phyloP scores from a whole-genome alignment of 2,797 vertebrate species.

The Gymnothorax javanicus region DNA sequence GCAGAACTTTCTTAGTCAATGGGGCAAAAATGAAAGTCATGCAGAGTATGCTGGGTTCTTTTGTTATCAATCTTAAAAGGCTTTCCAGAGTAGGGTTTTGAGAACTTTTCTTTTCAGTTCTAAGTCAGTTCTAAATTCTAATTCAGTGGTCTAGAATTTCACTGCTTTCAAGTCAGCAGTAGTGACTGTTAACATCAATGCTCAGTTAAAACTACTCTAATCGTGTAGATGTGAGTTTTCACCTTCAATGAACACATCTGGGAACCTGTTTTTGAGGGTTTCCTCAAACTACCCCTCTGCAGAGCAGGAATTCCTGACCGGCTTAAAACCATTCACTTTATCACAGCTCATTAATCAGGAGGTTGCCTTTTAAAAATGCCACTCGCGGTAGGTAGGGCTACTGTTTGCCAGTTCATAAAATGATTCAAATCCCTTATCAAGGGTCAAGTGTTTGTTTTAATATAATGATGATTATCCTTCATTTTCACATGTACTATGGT shows the following conservation, averaged over 20 bases:
- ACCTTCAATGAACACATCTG: neutral
- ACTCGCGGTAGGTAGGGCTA: no score
- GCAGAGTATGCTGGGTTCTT: neutral
- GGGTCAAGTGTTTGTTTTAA: neutral
- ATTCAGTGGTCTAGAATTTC: no score
- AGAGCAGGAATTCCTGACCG: neutral
- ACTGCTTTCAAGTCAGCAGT: no score
- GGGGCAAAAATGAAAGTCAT: neutral
- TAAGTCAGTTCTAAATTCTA: no score
- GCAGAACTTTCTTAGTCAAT: neutral
- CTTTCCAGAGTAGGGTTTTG: no score
- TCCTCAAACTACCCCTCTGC: neutral
- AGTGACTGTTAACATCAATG: no score
- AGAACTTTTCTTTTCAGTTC: no score
- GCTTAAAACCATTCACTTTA: neutral
- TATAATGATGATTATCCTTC: neutral
- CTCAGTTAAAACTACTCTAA: no score
- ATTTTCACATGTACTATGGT: neutral
- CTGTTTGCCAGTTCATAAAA: neutral
- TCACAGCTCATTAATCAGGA: neutral
- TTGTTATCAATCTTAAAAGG: neutral
- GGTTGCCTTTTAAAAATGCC: neutral
- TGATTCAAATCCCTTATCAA: neutral
- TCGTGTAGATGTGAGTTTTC: no score
- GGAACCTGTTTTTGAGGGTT: neutral